These are phyloP conservation scores for Carassius carassius DNA, from an alignment of 2,113 vertebrate genomes.

Conservation along the genomic window DNA sequence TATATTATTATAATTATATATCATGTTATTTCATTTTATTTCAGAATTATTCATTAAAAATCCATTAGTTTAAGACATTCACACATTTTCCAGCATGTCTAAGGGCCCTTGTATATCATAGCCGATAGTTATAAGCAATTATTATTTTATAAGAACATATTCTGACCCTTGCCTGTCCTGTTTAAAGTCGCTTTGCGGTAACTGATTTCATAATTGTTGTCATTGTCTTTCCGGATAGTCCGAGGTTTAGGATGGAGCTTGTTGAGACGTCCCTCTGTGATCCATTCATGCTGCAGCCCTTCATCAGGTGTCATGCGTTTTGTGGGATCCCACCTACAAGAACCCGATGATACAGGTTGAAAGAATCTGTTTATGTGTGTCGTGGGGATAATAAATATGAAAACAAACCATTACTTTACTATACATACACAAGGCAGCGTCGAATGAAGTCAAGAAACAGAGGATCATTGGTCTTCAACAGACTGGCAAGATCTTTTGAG, in stretches of 20 bases:
- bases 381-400: background rate
- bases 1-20: background rate
- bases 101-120: background rate
- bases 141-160: background rate
- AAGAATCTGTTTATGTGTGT: background rate
- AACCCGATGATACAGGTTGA: background rate
- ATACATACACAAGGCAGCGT: conserved; percentile 81
- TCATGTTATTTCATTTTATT: background rate
- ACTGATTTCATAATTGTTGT: conserved; percentile 66
- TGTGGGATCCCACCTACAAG: conserved; percentile 86
- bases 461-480: conserved; percentile 84
- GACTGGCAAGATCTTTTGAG: conserved; percentile 83
- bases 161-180: conserved; percentile 62
- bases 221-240: conserved; percentile 70
- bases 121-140: background rate
- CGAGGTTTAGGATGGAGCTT: conserved; percentile 70
- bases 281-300: conserved; percentile 87
- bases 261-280: conserved; percentile 80
- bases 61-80: background rate
- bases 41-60: background rate
- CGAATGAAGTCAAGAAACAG: conserved; percentile 89
- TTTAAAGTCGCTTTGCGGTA: conserved; percentile 58
- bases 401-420: background rate
- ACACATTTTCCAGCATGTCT: background rate
- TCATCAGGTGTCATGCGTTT: conserved; percentile 90